Evolutionary conservation across 1,140 invertebrate species (phyloP).

Genomic region (Apis mellifera): Amel_HAv3.1 CM009943.2:5473501-5474000

Average conservation of each 20-base stretch:
- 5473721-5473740: constrained; percentile 43
- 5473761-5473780: constrained; percentile 68
- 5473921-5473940: constrained; percentile 70
- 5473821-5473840: constrained; percentile 80
- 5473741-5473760: constrained; percentile 72
- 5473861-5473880: constrained; percentile 43
- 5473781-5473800: constrained; percentile 64
- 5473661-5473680: constrained; percentile 55
- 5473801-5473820: constrained; percentile 75
- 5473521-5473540: no score
- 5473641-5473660: constrained; percentile 7
- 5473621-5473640: constrained; percentile 20
- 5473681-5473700: constrained; percentile 42
- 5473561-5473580: no score
- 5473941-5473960: constrained; percentile 49
- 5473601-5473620: background rate
- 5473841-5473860: constrained; percentile 71
- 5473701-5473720: constrained; percentile 49
- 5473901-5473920: constrained; percentile 2
- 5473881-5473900: constrained; percentile 46
- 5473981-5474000: background rate
- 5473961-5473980: background rate
- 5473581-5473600: background rate
- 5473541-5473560: no score
- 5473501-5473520: background rate